A percentile compares a stretch with the other conserved stretches of the same genome.
Conservation (phyloP, 2,888 invertebrate species). For the Latrodectus elegans region DNA sequence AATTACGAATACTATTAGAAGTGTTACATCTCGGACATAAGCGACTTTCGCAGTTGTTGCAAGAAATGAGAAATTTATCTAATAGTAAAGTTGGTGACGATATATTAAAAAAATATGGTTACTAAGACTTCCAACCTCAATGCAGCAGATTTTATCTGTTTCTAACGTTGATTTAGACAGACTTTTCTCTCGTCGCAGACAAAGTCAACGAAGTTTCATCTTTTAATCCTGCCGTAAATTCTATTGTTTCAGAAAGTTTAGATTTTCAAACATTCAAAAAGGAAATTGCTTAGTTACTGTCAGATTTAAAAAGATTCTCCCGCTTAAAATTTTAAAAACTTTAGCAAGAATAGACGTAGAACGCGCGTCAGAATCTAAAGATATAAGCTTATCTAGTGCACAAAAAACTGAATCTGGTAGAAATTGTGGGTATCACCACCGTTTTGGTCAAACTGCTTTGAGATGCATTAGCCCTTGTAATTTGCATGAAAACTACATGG, state of each 20-base stretch:
- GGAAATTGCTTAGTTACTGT: background rate
- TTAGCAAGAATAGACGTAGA: background rate
- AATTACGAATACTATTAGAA: background rate
- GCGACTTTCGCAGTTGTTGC: background rate
- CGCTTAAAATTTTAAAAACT: background rate
- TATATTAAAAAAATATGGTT: background rate
- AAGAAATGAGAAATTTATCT: background rate
- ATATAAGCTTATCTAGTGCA: rapidly evolving
- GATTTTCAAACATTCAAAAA: background rate
- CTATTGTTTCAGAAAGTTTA: background rate
- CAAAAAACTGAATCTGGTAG: background rate
- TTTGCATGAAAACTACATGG: too few relatives aligned
- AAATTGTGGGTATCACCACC: too few relatives aligned
- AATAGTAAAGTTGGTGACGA: background rate
- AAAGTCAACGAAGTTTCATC: background rate
- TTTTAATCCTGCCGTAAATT: background rate
- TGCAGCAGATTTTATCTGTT: background rate
- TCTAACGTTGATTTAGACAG: background rate
- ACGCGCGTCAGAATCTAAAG: too few relatives aligned
- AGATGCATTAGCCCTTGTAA: too few relatives aligned
- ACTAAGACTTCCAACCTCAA: background rate
- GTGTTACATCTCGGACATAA: background rate
- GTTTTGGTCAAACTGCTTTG: too few relatives aligned
- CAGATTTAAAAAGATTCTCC: background rate
- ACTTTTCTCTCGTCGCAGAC: background rate